phyloP scores from a whole-genome alignment of 1,140 invertebrate genomes.

The Tetramorium alpestre region DNA sequence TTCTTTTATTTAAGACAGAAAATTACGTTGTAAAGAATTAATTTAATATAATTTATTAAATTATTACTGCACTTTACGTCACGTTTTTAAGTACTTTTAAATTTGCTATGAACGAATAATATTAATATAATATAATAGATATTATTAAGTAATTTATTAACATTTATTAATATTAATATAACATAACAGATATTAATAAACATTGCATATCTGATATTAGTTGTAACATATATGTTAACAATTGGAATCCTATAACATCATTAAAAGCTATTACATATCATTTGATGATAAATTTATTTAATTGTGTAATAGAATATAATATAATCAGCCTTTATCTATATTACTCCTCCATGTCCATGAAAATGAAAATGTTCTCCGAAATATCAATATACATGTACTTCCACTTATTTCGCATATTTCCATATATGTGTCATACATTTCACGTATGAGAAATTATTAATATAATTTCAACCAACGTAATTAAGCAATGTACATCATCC shows the following conservation, averaged over 20 bases:
- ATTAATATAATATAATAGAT: background rate
- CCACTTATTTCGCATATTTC: background rate
- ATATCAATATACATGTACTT: background rate
- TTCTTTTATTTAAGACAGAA: background rate
- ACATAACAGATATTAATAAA: background rate
- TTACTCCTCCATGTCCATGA: background rate
- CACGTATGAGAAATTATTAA: conserved; percentile 24
- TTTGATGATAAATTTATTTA: conserved; percentile 20
- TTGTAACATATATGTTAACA: background rate
- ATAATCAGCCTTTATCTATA: conserved; percentile 4
- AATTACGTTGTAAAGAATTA: background rate
- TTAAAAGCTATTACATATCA: background rate
- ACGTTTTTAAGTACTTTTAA: background rate
- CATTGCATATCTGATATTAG: background rate
- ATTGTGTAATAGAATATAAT: conserved; percentile 15
- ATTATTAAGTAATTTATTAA: background rate
- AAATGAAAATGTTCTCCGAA: conserved; percentile 12
- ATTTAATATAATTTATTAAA: background rate
- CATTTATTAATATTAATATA: background rate
- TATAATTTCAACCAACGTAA: conserved; percentile 24
- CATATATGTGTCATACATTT: background rate
- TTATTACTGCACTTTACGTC: background rate
- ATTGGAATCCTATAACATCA: conserved; percentile 10
- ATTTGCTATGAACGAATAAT: background rate
- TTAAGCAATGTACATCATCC: conserved; percentile 9